Evolutionary conservation across 1,140 invertebrate species (phyloP).

Genomic region (Physella acuta): DNA sequence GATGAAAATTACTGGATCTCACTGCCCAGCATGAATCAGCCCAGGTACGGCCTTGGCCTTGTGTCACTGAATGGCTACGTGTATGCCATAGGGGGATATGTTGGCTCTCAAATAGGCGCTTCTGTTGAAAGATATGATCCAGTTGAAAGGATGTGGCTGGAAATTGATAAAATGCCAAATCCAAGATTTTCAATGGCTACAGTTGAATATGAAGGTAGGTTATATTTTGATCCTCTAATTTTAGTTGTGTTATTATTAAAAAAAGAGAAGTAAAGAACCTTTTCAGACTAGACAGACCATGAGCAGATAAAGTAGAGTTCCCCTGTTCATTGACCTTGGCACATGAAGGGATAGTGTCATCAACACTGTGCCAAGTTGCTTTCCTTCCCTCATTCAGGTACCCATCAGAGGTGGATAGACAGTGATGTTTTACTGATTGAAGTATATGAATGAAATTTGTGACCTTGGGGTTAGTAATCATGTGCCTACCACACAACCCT

Average conservation of each 20-base stretch:
- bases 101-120: constrained; percentile 84
- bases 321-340: too few species aligned
- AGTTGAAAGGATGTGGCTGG: constrained; percentile 72
- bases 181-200: constrained; percentile 84
- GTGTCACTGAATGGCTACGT: constrained; percentile 81
- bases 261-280: neutral
- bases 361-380: too few species aligned
- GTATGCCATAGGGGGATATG: constrained; percentile 90
- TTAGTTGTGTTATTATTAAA: neutral
- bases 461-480: too few species aligned
- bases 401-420: too few species aligned
- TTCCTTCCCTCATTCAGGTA: too few species aligned
- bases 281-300: too few species aligned
- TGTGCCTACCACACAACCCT: too few species aligned
- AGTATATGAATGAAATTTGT: too few species aligned
- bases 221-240: too few species aligned
- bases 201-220: constrained; percentile 70
- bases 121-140: constrained; percentile 87
- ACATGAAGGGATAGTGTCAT: too few species aligned
- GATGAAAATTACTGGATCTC: constrained; percentile 65
- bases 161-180: constrained; percentile 76
- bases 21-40: constrained; percentile 76
- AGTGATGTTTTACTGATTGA: too few species aligned
- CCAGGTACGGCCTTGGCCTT: constrained; percentile 85
- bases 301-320: too few species aligned